A percentile compares a stretch with the other conserved stretches of the same genome.
These are phyloP conservation scores for Gobiocypris rarus DNA, from an alignment of 2,113 vertebrate species.

Conservation along the genomic window DNA sequence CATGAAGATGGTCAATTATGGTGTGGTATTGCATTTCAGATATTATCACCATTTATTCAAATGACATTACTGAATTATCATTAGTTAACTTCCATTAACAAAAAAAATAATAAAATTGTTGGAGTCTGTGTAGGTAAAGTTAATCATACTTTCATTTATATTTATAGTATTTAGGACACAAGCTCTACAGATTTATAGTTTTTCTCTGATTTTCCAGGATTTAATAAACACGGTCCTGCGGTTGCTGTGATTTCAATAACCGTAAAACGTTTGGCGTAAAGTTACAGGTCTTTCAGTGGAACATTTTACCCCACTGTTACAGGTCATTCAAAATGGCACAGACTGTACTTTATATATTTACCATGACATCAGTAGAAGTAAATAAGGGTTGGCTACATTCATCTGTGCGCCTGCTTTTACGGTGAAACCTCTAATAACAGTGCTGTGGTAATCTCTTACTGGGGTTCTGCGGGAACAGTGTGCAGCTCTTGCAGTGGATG, in stretches of 20 bases:
- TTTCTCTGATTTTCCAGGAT: conserved; percentile 14
- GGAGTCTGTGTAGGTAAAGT: neutral
- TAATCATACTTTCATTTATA: neutral
- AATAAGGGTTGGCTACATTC: neutral
- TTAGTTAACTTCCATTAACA: neutral
- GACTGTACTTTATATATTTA: neutral
- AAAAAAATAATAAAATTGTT: neutral
- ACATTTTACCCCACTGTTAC: conserved; percentile 3
- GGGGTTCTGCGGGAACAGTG: conserved; percentile 95
- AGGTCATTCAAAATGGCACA: conserved; percentile 1
- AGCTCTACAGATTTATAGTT: neutral
- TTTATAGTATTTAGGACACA: neutral
- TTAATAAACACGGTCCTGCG: neutral
- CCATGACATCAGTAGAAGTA: conserved; percentile 26
- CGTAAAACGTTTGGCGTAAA: neutral
- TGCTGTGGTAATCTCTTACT: conserved; percentile 80
- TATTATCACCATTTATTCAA: neutral
- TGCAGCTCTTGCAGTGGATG: conserved; percentile 95
- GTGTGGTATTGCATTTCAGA: neutral
- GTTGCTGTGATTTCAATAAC: neutral
- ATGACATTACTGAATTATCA: neutral
- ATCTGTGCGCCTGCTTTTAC: neutral
- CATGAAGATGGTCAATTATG: no score
- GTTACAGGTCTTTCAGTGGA: conserved; percentile 26
- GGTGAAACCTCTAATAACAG: neutral